Evolutionary conservation across 30 jellyfish, hydroid and myxozoan genomes (phyloP).

Genomic region (Thelohanellus kitauei): DNA sequence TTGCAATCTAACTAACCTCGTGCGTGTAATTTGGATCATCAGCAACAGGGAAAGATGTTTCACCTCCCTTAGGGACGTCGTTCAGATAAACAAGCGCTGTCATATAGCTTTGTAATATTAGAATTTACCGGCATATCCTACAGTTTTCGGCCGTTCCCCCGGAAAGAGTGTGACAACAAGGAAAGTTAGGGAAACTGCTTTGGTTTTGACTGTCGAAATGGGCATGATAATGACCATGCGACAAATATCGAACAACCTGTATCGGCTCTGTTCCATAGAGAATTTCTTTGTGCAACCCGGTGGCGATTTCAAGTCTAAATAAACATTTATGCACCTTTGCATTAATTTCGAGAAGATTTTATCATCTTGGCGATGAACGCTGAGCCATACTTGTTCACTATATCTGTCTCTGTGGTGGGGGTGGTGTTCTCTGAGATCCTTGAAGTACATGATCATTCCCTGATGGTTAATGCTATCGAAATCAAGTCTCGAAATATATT

Average conservation of each 20-base stretch:
- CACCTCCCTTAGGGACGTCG: constrained; percentile 90
- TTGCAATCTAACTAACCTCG: constrained; percentile 6
- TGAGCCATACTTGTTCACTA: too few species aligned
- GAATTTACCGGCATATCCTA: constrained; percentile 58
- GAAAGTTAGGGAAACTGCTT: constrained; percentile 22
- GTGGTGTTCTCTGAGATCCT: too few species aligned
- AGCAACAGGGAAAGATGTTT: constrained; percentile 98
- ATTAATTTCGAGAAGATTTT: too few species aligned
- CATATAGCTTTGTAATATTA: constrained; percentile 10
- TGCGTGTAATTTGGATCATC: constrained; percentile 21
- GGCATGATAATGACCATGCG: constrained; percentile 83
- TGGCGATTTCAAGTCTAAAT: too few species aligned
- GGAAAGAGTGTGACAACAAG: constrained; percentile 62
- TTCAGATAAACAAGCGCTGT: constrained; percentile 41
- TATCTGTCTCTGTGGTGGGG: too few species aligned
- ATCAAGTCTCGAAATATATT: too few species aligned
- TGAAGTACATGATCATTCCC: too few species aligned
- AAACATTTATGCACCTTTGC: too few species aligned
- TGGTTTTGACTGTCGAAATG: constrained; percentile 62
- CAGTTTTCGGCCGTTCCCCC: constrained; percentile 42
- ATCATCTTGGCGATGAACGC: too few species aligned
- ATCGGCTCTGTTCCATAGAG: not conserved
- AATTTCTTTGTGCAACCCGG: too few species aligned
- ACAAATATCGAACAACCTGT: constrained; percentile 45
- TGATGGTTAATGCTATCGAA: too few species aligned